A percentile compares a stretch with the other conserved stretches of the same genome.
phyloP scores from a whole-genome alignment of 2,888 invertebrate genomes.

The Drosophila pseudotalamancana region DNA sequence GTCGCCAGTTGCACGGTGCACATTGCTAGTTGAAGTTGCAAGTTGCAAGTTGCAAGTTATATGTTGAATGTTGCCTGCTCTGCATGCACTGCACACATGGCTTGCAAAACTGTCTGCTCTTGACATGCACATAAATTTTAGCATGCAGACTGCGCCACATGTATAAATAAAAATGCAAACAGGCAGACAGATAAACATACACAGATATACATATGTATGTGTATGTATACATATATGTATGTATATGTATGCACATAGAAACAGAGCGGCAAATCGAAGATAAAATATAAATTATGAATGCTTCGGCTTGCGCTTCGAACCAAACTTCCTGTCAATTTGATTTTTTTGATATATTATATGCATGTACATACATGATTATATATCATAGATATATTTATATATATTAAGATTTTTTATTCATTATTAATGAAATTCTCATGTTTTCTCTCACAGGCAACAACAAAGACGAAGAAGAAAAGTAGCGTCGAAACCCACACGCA shows the following conservation, averaged over 20 bases:
- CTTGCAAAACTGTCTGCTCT: slow-evolving; percentile 7
- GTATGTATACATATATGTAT: not conserved
- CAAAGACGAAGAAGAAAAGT: too few relatives aligned
- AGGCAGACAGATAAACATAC: not conserved
- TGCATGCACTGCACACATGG: slow-evolving; percentile 62
- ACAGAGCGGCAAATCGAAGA: not conserved
- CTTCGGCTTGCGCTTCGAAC: not conserved
- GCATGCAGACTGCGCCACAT: slow-evolving; percentile 8
- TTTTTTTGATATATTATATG: too few relatives aligned
- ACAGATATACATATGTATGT: not conserved
- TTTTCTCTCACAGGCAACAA: too few relatives aligned
- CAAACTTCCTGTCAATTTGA: not conserved
- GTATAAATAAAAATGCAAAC: slow-evolving; percentile 1
- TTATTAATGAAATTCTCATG: too few relatives aligned
- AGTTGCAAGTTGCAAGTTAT: not conserved
- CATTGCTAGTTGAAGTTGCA: not conserved
- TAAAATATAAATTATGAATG: slow-evolving; percentile 1
- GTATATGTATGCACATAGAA: not conserved
- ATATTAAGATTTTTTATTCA: too few relatives aligned
- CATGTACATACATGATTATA: too few relatives aligned
- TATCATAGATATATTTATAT: slow-evolving; percentile 2
- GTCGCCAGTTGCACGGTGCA: slow-evolving; percentile 6
- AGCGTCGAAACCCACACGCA: too few relatives aligned
- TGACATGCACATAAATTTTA: slow-evolving; percentile 42
- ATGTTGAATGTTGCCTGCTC: slow-evolving; percentile 28